Evolutionary conservation across 1,140 invertebrate genomes (phyloP), one percentile per base, ranked within the genome.

Genomic region (Brachionus rubens): DNA sequence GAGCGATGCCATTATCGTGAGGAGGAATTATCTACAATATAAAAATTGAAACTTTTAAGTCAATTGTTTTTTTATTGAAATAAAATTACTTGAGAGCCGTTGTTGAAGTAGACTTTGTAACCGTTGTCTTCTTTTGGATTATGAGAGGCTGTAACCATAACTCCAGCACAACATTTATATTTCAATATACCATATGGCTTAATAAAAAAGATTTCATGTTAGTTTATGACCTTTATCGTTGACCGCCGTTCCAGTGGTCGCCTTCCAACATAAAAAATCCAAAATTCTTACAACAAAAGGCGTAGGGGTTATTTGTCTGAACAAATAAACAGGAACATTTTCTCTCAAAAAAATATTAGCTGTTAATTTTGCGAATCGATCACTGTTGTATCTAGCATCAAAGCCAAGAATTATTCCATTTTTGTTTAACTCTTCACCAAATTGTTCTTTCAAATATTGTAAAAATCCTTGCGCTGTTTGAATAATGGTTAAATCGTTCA

Each of bases 91-190:
- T 90, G 96, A n/a, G 91, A 90, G 1, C 94, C 93, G 85, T 98
- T 97, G 21, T 86, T 85, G 91, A 94, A 96, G 82, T 97, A 98
- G 3, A 86, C 93, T 87, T 99, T 99, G 82, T 98, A 99, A 3
- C 97, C 97, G 85, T 99, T 99, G 82, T 99, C 96, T 62, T 98
- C 90, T 85, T 97, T 98, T 0, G 96, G 96, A 87, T 99, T 99
- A 80, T 99, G 96, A 0, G 95, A 98, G 0, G 97, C 96, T 14
- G 97, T 99, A 0, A 99, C 89, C 93, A 98, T 95, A 6, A 98
- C 88, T 4, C 95, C 95, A 62, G 89, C 90, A 3, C 88, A 88
- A 72, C 90, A 90, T 28, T 89, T 88, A 33, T 89, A 89, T 77
- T 89, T 85, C 12, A 85, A 82, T 3, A 95, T 90, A 2, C 88